Percentiles rank a stretch among this genome's conserved stretches.
Conservation (phyloP, 2,797 vertebrate genomes). For the Leptatherina wallacei region DNA sequence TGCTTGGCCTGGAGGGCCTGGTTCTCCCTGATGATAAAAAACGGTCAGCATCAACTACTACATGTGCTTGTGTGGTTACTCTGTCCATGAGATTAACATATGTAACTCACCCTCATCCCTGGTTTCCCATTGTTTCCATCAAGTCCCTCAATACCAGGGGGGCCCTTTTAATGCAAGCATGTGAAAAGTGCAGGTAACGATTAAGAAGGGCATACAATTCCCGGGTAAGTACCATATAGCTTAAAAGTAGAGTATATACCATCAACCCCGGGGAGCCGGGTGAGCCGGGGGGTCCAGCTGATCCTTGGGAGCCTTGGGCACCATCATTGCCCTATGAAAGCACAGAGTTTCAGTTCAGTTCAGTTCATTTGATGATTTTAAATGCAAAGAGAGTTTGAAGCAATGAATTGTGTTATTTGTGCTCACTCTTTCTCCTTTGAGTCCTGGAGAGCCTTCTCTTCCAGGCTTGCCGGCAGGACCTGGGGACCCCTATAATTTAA, state of each 20-base stretch:
- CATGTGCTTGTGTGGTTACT: conserved; percentile 10
- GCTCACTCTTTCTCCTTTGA: conserved; percentile 90
- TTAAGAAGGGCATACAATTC: background rate
- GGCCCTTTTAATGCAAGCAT: conserved; percentile 81
- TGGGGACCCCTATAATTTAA: conserved; percentile 86
- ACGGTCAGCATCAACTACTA: conserved; percentile 28
- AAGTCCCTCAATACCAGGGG: conserved; percentile 90
- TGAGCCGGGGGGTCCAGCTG: conserved; percentile 87
- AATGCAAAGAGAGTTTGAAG: background rate
- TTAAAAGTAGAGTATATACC: conserved; percentile 64
- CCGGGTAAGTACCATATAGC: background rate
- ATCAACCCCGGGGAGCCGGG: conserved; percentile 90
- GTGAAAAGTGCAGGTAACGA: background rate
- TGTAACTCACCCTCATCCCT: conserved; percentile 85
- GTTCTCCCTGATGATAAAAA: conserved; percentile 84
- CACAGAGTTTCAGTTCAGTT: conserved; percentile 5
- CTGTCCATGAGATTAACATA: background rate
- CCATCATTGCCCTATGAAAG: conserved; percentile 83
- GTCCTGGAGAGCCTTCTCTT: conserved; percentile 84
- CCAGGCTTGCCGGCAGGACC: conserved; percentile 91
- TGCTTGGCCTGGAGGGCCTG: conserved; percentile 84
- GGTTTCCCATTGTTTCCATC: conserved; percentile 95
- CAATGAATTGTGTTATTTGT: background rate
- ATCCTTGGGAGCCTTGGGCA: conserved; percentile 85
- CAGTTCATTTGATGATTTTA: background rate